phyloP scores from a whole-genome alignment of 92 coral and sea anemone genomes.

The Phenganax subtilis region DNA sequence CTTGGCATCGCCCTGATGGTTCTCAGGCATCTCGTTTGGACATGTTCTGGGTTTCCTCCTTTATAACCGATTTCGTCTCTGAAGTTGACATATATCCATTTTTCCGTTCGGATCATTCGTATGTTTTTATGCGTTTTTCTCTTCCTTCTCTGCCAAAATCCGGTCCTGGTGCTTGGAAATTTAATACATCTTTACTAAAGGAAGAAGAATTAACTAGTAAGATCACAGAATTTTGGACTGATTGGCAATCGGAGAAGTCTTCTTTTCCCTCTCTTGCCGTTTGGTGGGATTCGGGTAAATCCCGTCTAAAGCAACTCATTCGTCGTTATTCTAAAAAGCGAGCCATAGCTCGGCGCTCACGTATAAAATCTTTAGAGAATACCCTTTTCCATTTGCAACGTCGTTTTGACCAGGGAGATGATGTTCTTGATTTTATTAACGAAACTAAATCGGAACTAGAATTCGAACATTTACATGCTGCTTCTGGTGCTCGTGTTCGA shows the following conservation, averaged over 20 bases:
- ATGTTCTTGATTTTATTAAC: background rate
- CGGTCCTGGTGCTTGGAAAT: constrained; percentile 15
- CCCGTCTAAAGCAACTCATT: background rate
- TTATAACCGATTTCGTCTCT: background rate
- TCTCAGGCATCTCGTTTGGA: constrained; percentile 2
- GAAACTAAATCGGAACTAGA: background rate
- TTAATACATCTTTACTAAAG: background rate
- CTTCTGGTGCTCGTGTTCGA: background rate
- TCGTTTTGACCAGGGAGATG: background rate
- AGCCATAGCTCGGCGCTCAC: background rate
- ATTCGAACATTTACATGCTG: background rate
- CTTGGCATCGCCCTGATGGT: constrained; percentile 5
- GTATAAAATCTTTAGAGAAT: background rate
- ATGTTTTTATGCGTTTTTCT: background rate
- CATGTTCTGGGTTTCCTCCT: background rate
- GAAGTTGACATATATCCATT: background rate
- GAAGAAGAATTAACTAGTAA: background rate
- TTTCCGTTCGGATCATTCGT: constrained; percentile 4
- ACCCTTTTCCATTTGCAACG: background rate
- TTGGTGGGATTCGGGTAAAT: constrained; percentile 25
- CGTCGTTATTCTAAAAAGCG: background rate
- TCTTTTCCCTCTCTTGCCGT: background rate
- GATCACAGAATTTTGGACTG: background rate
- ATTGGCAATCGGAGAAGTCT: background rate
- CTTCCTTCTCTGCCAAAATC: background rate